These are phyloP conservation scores for Schrankia costaestrigalis DNA, from an alignment of 2,888 invertebrate genomes.

Conservation along the genomic window DNA sequence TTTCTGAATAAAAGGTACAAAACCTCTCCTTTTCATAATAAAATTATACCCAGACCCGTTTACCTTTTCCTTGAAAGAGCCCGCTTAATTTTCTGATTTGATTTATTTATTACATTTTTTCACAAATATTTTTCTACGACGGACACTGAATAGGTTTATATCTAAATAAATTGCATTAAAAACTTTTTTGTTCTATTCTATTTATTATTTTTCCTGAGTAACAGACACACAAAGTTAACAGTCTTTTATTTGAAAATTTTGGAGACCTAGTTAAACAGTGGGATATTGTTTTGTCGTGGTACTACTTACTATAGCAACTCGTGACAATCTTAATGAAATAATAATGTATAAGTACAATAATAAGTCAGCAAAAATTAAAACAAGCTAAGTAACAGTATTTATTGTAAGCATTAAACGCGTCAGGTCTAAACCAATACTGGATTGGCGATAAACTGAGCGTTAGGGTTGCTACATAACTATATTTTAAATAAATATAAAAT, in stretches of 20 bases:
- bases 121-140: slow-evolving; percentile 19
- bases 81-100: slow-evolving; percentile 15
- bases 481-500: slow-evolving; percentile 5
- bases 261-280: no score
- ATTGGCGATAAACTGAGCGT: slow-evolving; percentile 20
- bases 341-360: background rate
- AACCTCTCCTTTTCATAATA: slow-evolving; percentile 9
- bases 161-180: no score
- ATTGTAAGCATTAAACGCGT: slow-evolving; percentile 9
- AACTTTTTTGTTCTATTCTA: no score
- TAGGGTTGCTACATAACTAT: slow-evolving; percentile 13
- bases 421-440: slow-evolving; percentile 15
- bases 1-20: slow-evolving; percentile 12
- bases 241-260: no score
- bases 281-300: no score
- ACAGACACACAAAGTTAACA: no score
- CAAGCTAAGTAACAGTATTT: slow-evolving; percentile 4
- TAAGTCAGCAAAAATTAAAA: slow-evolving; percentile 9
- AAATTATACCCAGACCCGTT: slow-evolving; percentile 15
- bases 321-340: no score
- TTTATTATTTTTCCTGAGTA: no score
- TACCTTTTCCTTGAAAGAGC: slow-evolving; percentile 11
- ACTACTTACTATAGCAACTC: no score
- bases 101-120: slow-evolving; percentile 17
- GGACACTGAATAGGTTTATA: no score